Evolutionary conservation across 2,888 invertebrate species (phyloP).

Genomic region (Caradrina clavipalpis): DNA sequence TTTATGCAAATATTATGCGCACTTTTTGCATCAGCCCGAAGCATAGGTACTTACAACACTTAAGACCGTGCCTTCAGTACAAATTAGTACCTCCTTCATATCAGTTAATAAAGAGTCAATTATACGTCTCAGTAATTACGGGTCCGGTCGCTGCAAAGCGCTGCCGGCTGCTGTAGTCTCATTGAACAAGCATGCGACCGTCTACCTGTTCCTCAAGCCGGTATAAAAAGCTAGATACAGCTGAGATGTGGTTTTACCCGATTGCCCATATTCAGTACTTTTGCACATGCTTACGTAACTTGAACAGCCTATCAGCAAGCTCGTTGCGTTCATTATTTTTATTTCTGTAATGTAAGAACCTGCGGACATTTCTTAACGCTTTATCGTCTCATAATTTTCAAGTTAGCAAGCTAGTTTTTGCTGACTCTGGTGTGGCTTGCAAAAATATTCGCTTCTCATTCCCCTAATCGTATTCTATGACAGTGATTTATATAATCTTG

Average conservation of each 20-base stretch:
- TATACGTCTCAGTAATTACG: slow-evolving; percentile 59
- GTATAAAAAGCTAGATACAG: slow-evolving; percentile 60
- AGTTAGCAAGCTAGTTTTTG: slow-evolving; percentile 41
- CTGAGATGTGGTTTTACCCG: slow-evolving; percentile 60
- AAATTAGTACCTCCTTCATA: slow-evolving; percentile 20
- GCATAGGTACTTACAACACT: not conserved
- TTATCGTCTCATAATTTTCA: slow-evolving; percentile 43
- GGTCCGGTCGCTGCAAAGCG: slow-evolving; percentile 43
- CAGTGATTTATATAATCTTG: slow-evolving; percentile 40
- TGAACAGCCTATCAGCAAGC: slow-evolving; percentile 29
- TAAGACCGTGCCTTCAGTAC: not conserved
- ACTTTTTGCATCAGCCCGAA: slow-evolving; percentile 8
- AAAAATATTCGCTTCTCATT: slow-evolving; percentile 36
- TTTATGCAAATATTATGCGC: not conserved
- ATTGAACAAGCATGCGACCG: slow-evolving; percentile 76
- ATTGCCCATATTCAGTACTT: slow-evolving; percentile 61
- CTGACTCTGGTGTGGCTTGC: slow-evolving; percentile 32
- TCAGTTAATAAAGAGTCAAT: slow-evolving; percentile 54
- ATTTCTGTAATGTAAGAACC: slow-evolving; percentile 12
- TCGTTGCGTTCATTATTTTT: slow-evolving; percentile 30
- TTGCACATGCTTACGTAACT: slow-evolving; percentile 51
- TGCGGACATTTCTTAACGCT: slow-evolving; percentile 34
- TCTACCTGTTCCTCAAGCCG: slow-evolving; percentile 73
- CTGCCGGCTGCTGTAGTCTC: slow-evolving; percentile 66
- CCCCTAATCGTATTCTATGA: slow-evolving; percentile 17